Percentiles rank a stretch among this genome's conserved stretches.
Conservation (phyloP, 2,888 invertebrate species). For the Monoplex corrugatus region DNA sequence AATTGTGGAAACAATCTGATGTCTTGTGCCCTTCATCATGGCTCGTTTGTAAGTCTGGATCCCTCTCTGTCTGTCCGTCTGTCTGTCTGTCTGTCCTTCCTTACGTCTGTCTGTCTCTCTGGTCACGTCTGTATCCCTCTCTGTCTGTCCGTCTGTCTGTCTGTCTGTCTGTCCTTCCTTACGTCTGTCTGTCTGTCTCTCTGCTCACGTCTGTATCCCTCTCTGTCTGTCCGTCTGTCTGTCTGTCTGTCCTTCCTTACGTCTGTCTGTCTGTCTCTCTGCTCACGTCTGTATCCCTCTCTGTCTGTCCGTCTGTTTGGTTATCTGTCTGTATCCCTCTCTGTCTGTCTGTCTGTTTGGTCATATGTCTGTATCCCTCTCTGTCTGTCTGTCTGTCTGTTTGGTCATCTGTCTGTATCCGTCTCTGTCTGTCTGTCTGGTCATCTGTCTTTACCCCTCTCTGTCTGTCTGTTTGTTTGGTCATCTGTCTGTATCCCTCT, state of each 20-base stretch:
- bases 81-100: no score
- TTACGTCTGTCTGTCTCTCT: background rate
- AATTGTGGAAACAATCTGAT: background rate
- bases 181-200: background rate
- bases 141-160: background rate
- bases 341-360: constrained; percentile 2
- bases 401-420: background rate
- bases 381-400: background rate
- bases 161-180: background rate
- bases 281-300: background rate
- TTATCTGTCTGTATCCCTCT: background rate
- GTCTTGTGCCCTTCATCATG: background rate
- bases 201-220: background rate
- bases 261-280: background rate
- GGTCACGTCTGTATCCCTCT: background rate
- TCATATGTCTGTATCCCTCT: background rate
- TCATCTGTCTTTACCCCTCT: background rate
- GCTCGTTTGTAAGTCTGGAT: background rate
- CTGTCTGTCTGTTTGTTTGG: background rate
- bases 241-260: background rate
- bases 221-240: background rate
- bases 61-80: no score
- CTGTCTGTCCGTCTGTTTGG: background rate
- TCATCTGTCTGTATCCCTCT: background rate
- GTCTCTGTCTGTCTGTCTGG: background rate